Evolutionary conservation across 2,113 vertebrate species (phyloP), one percentile per base, ranked within the genome.

Genomic region (Narcine bancroftii): DNA sequence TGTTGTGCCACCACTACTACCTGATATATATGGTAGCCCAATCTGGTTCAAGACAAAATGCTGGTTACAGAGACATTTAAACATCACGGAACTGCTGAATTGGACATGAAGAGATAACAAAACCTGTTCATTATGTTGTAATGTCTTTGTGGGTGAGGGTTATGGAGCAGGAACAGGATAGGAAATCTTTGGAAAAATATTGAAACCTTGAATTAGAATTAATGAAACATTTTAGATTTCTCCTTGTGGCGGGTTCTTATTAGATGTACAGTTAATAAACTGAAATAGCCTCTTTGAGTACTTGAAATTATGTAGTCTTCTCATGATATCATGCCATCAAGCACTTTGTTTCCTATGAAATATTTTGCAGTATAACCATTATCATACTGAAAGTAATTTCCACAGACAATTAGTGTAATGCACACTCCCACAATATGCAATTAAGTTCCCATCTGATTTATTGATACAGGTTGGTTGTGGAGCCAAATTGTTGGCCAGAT

Each of bases 61-160:
- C 42, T 42, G 42, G 39, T 72, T 72, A 33, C 69, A 72, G 3
- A 33, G 29, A 45, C 13, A 24, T 76, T 19, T 93, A 92, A 45
- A 39, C 76, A 79, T 45, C 42, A 79, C 73, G 39, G 33, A 92
- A 65, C 77, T 72, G 6, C 42, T 79, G 21, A 93, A 42, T 83
- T 92, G 93, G 71, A 94, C 93, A 85, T 92, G 9, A 2, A 65
- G 94, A 93, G 92, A 89, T 72, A 93, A 47, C 50, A 92, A 93
- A 13, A 7, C 92, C 77, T 92, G 93, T 93, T 92, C 56, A 50
- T 10, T 24, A 0, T 94, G 39, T 92, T 92, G 79, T 93, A 13
- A 65, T 76, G 5, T 29, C 2, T 93, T 56, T 66, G 15, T 15
- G 15, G 9, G 15, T 60, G 56, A 6, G 15, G 56, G 56, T 7